Evolutionary conservation across 2,888 invertebrate species (phyloP), one percentile per base, ranked within the genome.

Genomic region (Sesia apiformis): DNA sequence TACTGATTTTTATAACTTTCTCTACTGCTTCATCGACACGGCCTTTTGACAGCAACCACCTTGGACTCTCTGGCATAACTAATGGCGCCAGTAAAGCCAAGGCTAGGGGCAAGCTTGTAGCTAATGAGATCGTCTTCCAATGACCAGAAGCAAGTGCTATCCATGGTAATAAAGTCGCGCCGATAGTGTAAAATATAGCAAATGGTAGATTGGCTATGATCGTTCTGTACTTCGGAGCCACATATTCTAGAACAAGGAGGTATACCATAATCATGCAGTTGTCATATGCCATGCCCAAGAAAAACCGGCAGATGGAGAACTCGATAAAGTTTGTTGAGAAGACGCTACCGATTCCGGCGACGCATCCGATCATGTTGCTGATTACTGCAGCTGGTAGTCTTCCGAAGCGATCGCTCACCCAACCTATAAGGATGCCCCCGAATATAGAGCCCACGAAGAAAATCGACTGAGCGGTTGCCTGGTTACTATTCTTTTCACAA

Each of bases 211-310:
- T 84, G 3, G 78, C 67, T n/a, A 78, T 67, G 3, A 75, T 38
- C n/a, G 80, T 76, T 56, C 84, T 77, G 54, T 84, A 79, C 59
- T 75, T 84, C 3, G 84, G 84, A 8, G 77, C 78, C 3, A 76
- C 69, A 57, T 78, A 84, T 62, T 85, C 85, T 42, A 85, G 59
- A 23, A 76, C 68, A 1, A 84, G 58, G 3, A 84, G 63, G 39
- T 83, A 85, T 0, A 63, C 66, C 79, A 85, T 81, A 66, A 79
- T 79, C 76, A 84, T 77, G 58, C 81, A 84, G 56, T 77, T 81
- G 53, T 85, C 84, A 51, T 79, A 83, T 3, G 80, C 74, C 69
- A 84, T 75, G 7, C 84, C 84, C 66, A 82, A 72, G 39, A 85
- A 64, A 56, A 85, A 81, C 42, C 84, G 70, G 52, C 75, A 77